These are phyloP conservation scores for Anorthoa munda DNA, from an alignment of 2,888 invertebrate genomes.

Conservation along the genomic window DNA sequence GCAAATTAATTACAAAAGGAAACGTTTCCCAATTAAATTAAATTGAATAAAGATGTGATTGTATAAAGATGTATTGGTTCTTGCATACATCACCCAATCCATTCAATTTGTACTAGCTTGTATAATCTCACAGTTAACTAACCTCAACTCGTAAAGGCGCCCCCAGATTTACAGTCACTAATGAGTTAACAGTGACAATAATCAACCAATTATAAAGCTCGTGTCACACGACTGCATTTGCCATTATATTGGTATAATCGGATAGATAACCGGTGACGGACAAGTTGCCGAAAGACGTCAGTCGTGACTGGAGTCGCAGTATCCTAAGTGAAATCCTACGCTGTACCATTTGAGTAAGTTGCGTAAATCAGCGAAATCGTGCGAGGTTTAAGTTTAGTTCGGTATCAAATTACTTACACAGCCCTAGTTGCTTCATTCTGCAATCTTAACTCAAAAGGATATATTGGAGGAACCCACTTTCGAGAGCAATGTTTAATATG, in stretches of 20 bases:
- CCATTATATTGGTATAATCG: conserved; percentile 71
- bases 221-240: conserved; percentile 72
- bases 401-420: conserved; percentile 68
- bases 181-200: conserved; percentile 51
- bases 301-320: conserved; percentile 77
- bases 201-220: conserved; percentile 69
- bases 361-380: conserved; percentile 70
- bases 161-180: conserved; percentile 30
- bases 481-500: background rate
- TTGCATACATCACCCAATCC: background rate
- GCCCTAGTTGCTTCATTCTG: conserved; percentile 63
- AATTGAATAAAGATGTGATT: background rate
- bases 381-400: conserved; percentile 65
- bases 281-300: conserved; percentile 74
- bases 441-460: conserved; percentile 49
- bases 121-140: conserved; percentile 10
- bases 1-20: conserved; percentile 31
- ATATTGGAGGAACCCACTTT: conserved; percentile 1
- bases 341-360: conserved; percentile 67
- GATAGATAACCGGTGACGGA: conserved; percentile 74
- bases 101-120: conserved; percentile 17
- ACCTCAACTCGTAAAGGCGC: conserved; percentile 13
- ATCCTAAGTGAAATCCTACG: conserved; percentile 71
- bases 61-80: background rate
- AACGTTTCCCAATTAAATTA: background rate